Evolutionary conservation across 1,140 invertebrate genomes (phyloP).

Genomic region (Lineus longissimus): DNA sequence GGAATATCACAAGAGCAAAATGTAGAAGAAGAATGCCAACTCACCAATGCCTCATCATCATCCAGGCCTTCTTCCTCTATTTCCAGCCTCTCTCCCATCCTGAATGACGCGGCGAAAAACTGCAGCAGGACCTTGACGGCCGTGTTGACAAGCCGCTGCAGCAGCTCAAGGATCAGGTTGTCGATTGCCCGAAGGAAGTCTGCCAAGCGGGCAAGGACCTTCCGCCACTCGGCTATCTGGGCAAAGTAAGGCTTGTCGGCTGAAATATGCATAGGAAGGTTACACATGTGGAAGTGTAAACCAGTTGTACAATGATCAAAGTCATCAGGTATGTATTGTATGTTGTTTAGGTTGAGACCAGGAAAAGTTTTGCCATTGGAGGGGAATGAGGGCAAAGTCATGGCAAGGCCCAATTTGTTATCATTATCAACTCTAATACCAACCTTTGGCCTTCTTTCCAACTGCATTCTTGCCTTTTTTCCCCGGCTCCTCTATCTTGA

Average conservation of each 20-base stretch:
- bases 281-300: too few relatives aligned
- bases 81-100: conserved; percentile 17
- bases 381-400: too few relatives aligned
- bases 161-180: conserved; percentile 45
- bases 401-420: too few relatives aligned
- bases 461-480: conserved; percentile 6
- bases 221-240: conserved; percentile 51
- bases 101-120: conserved; percentile 40
- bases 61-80: conserved; percentile 27
- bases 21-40: too few relatives aligned
- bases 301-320: too few relatives aligned
- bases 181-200: conserved; percentile 46
- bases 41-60: too few relatives aligned
- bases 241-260: conserved; percentile 45
- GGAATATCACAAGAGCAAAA: too few relatives aligned
- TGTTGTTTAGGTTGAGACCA: too few relatives aligned
- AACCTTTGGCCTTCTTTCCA: too few relatives aligned
- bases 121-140: conserved; percentile 39
- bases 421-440: too few relatives aligned
- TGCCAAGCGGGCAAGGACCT: conserved; percentile 42
- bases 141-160: conserved; percentile 45
- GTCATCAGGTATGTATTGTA: too few relatives aligned
- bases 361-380: too few relatives aligned
- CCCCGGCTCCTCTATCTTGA: conserved; percentile 28
- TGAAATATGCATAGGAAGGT: conserved; percentile 7